Conservation (phyloP, 64 coral and sea anemone species). For the Platygyra sinensis region DNA sequence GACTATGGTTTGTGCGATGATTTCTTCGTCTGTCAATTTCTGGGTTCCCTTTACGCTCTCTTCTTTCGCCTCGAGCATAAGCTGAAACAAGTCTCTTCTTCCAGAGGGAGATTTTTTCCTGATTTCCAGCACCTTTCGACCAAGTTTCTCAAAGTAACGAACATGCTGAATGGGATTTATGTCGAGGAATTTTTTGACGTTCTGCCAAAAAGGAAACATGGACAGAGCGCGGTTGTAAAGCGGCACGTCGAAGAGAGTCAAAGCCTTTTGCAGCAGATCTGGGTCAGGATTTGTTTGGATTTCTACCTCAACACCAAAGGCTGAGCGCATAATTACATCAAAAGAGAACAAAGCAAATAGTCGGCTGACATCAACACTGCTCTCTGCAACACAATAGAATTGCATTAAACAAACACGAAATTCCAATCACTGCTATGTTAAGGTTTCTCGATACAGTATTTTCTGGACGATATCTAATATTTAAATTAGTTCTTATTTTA, state of each 20-base stretch:
- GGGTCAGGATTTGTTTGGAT: constrained; percentile 42
- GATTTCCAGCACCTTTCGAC: neutral
- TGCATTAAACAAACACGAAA: too few relatives aligned
- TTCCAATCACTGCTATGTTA: too few relatives aligned
- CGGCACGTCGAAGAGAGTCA: constrained; percentile 1
- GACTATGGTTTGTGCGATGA: constrained; percentile 25
- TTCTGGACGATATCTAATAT: too few relatives aligned
- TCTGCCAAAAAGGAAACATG: constrained; percentile 32
- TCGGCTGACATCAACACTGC: constrained; percentile 27
- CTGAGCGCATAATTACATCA: constrained; percentile 21
- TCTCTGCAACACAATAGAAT: neutral
- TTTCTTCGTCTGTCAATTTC: constrained; percentile 32
- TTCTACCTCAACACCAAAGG: constrained; percentile 42
- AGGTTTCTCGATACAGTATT: too few relatives aligned
- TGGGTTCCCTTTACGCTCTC: neutral
- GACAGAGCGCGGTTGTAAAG: neutral
- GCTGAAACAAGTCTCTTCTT: constrained; percentile 30
- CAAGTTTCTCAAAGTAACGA: constrained; percentile 16
- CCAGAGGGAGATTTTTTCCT: neutral
- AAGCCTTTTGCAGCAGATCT: constrained; percentile 28
- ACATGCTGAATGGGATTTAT: constrained; percentile 9
- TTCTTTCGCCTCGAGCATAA: constrained; percentile 27
- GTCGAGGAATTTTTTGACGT: constrained; percentile 18
- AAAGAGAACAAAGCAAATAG: constrained; percentile 25
- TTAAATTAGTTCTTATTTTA: too few relatives aligned